Evolutionary conservation across 2,113 vertebrate genomes (phyloP).

Genomic region (Sakesphorus luctuosus): DNA sequence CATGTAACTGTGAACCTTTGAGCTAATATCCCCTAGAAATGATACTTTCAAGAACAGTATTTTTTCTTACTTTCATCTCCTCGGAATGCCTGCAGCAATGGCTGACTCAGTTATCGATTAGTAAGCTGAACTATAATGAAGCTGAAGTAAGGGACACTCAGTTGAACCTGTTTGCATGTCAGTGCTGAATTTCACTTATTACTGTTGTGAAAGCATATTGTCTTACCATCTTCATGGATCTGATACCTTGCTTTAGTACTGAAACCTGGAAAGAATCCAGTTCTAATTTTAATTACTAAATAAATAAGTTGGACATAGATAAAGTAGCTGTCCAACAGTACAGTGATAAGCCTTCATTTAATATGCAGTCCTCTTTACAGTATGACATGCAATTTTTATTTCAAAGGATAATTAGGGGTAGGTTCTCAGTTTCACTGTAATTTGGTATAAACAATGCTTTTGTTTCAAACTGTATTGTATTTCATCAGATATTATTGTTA

Average conservation of each 20-base stretch:
- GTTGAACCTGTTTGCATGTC: neutral
- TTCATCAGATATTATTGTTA: neutral
- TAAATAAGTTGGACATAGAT: neutral
- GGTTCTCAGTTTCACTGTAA: constrained; percentile 27
- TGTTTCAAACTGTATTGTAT: neutral
- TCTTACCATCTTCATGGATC: constrained; percentile 6
- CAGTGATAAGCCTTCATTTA: neutral
- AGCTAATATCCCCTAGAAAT: constrained; percentile 2
- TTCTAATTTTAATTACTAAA: constrained; percentile 31
- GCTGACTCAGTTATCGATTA: neutral
- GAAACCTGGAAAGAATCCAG: constrained; percentile 13
- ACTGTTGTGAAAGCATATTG: neutral
- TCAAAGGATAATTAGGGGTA: neutral
- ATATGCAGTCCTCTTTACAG: neutral
- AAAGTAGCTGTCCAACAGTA: neutral
- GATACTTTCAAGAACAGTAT: constrained; percentile 2
- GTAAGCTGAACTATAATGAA: constrained; percentile 26
- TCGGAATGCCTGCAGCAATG: neutral
- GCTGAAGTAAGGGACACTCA: neutral
- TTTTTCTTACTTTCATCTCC: constrained; percentile 31
- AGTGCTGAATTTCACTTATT: constrained; percentile 41
- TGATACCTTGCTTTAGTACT: neutral
- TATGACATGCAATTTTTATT: neutral
- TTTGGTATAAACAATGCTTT: neutral
- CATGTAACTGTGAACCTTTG: neutral